Conservation (phyloP, 2,797 vertebrate species). For the Hirundo rustica region DNA sequence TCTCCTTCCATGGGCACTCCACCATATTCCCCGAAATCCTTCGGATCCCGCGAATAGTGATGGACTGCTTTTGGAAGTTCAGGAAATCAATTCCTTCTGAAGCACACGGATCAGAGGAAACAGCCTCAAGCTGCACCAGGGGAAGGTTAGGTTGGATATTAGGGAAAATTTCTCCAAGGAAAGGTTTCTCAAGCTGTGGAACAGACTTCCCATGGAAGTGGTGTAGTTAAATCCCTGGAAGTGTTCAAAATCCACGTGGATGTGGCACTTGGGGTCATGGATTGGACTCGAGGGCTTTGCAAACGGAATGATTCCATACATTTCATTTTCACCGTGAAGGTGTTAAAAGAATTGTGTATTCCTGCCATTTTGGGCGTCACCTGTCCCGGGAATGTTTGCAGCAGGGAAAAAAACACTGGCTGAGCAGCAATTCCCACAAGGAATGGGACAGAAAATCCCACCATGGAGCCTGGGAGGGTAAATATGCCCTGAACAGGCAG, state of each 20-base stretch:
- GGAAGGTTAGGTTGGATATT: no score
- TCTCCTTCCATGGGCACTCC: fast-evolving
- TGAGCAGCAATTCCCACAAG: neutral
- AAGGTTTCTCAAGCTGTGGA: neutral
- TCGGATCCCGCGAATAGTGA: fast-evolving
- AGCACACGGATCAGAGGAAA: neutral
- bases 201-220: neutral
- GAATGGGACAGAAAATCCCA: neutral
- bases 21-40: fast-evolving
- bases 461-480: fast-evolving
- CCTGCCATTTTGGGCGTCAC: neutral
- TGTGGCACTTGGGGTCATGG: neutral
- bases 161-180: neutral
- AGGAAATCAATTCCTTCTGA: neutral
- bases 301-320: fast-evolving
- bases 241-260: fast-evolving
- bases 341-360: fast-evolving
- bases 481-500: neutral
- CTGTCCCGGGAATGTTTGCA: neutral
- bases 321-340: neutral
- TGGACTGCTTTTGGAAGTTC: fast-evolving
- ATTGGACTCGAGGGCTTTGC: neutral
- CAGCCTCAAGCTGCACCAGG: neutral
- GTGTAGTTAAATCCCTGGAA: neutral
- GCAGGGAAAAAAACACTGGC: neutral